phyloP scores from a whole-genome alignment of 2,888 invertebrate genomes.

The Ceratothoa steindachneri region DNA sequence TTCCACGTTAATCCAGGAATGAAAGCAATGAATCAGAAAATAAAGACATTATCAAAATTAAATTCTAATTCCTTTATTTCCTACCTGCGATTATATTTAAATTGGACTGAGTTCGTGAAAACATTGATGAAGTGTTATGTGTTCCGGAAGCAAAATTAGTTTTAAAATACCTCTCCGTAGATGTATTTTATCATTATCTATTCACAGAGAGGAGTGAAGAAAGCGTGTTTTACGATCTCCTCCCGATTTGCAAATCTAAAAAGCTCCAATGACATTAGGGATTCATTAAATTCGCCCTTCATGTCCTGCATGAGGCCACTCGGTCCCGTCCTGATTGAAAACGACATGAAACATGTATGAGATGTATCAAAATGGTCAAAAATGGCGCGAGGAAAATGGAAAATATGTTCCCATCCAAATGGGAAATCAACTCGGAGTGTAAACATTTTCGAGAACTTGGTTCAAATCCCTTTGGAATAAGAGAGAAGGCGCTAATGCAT shows the following conservation, averaged over 20 bases:
- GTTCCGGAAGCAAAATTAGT: no score
- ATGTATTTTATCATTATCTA: no score
- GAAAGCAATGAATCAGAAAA: no score
- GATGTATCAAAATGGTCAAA: constrained; percentile 4
- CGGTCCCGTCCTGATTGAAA: not conserved
- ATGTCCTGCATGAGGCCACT: not conserved
- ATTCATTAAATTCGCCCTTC: not conserved
- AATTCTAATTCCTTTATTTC: no score
- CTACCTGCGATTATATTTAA: no score
- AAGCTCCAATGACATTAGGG: not conserved
- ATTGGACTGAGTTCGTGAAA: no score
- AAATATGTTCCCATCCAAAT: constrained; percentile 8
- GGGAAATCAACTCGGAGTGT: constrained; percentile 12
- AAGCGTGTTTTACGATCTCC: no score
- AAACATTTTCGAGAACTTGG: not conserved
- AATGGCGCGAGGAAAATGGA: not conserved
- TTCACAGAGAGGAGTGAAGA: not conserved
- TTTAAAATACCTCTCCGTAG: no score
- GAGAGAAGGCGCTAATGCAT: constrained; percentile 2
- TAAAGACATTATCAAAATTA: no score
- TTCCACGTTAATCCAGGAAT: no score
- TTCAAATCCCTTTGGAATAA: constrained; percentile 3
- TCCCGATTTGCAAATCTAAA: no score
- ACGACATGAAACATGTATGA: not conserved
- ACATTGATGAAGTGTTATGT: no score